A percentile compares a stretch with the other conserved stretches of the same genome.
Conservation (phyloP, 2,888 invertebrate genomes). For the Hirtodrosophila trivittata region DNA sequence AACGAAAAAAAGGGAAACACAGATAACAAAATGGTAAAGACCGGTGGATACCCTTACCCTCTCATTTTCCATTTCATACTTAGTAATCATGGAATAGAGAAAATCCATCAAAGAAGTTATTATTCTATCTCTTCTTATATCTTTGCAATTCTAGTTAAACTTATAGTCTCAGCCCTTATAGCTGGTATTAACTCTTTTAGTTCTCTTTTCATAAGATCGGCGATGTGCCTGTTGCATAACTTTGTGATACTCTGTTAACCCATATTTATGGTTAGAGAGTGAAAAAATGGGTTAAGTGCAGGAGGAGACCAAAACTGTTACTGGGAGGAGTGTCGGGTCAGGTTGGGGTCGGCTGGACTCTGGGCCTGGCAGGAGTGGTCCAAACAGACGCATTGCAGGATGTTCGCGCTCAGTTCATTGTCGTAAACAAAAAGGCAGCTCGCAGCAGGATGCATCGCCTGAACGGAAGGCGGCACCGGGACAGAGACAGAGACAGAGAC, state of each 20-base stretch:
- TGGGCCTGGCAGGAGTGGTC: conserved; percentile 11
- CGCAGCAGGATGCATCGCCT: conserved; percentile 60
- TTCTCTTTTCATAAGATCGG: no score
- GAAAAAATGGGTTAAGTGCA: conserved; percentile 73
- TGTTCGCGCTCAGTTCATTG: conserved; percentile 59
- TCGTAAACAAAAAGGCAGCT: conserved; percentile 71
- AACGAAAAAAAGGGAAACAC: not conserved
- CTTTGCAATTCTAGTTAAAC: no score
- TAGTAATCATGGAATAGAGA: no score
- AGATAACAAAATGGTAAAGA: no score
- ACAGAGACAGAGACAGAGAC: not conserved
- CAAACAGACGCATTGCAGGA: conserved; percentile 39
- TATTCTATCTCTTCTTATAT: no score
- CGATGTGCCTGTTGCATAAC: no score
- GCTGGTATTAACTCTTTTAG: no score
- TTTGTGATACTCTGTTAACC: no score
- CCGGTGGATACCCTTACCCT: no score
- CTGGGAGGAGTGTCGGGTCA: conserved; percentile 5
- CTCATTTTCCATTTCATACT: no score
- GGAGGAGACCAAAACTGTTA: conserved; percentile 46
- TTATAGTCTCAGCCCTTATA: no score
- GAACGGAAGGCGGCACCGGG: conserved; percentile 43
- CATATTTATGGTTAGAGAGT: conserved; percentile 17
- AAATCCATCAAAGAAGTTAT: no score
- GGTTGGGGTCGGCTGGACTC: conserved; percentile 3